These are phyloP conservation scores for Pogonophryne albipinna DNA, from an alignment of 2,797 vertebrate species.

Conservation along the genomic window DNA sequence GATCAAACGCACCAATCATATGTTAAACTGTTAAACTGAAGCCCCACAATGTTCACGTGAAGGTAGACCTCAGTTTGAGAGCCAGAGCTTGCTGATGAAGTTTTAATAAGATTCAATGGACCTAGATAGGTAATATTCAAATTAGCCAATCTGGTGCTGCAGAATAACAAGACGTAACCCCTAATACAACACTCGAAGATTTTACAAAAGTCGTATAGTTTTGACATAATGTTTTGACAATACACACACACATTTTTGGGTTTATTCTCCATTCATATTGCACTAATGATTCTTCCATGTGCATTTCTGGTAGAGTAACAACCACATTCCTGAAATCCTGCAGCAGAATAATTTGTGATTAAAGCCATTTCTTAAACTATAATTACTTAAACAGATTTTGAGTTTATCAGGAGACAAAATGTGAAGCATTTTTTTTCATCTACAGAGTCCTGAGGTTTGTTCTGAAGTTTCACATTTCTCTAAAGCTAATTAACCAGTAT, in stretches of 20 bases:
- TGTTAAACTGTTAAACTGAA: not conserved
- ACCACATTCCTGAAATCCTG: not conserved
- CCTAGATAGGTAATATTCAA: constrained; percentile 45
- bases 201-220: constrained; percentile 20
- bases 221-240: constrained; percentile 16
- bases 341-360: not conserved
- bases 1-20: not conserved
- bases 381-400: not conserved
- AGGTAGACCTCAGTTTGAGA: constrained; percentile 12
- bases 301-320: constrained; percentile 27
- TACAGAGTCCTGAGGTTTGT: constrained; percentile 29
- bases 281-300: constrained; percentile 36
- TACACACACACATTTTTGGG: not conserved
- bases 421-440: constrained; percentile 1
- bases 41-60: not conserved
- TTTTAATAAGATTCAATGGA: constrained; percentile 5
- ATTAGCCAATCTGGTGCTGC: constrained; percentile 49
- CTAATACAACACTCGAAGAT: constrained; percentile 14
- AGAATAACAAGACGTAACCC: too few species aligned
- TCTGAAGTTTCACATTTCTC: constrained; percentile 16
- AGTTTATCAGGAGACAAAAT: constrained; percentile 15
- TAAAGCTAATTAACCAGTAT: constrained; percentile 51
- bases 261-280: not conserved
- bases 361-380: constrained; percentile 7
- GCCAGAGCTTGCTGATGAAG: not conserved